phyloP scores from a whole-genome alignment of 2,113 vertebrate species.

The Protomyctophum bolini region DNA sequence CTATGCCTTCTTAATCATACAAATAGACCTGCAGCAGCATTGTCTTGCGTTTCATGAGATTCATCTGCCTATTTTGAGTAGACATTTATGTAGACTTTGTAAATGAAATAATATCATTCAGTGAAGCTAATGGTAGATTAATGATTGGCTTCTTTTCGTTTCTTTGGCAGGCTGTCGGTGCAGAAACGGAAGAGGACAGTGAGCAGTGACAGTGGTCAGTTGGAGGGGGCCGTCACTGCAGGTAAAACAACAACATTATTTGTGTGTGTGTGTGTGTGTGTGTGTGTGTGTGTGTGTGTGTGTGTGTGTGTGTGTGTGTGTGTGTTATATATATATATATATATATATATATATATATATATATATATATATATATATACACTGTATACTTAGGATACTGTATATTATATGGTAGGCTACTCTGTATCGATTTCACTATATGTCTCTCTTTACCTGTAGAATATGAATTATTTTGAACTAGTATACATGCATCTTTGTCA shows the following conservation, averaged over 20 bases:
- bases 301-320: too few relatives aligned
- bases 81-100: not conserved
- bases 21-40: not conserved
- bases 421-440: too few relatives aligned
- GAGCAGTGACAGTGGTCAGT: slow-evolving; percentile 31
- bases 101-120: not conserved
- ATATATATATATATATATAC: not conserved
- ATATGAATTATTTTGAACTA: too few relatives aligned
- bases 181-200: slow-evolving; percentile 34
- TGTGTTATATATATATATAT: not conserved
- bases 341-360: not conserved
- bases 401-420: slow-evolving; percentile 9
- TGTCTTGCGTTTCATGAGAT: not conserved
- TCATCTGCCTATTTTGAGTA: not conserved
- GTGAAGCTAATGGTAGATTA: not conserved
- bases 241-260: slow-evolving; percentile 40
- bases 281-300: too few relatives aligned
- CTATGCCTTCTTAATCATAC: not conserved
- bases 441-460: too few relatives aligned
- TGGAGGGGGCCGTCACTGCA: slow-evolving; percentile 26
- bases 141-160: not conserved
- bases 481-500: too few relatives aligned
- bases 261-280: too few relatives aligned
- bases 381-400: slow-evolving; percentile 25
- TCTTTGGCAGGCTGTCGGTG: slow-evolving; percentile 32